Percentiles rank a stretch among this genome's conserved stretches.
Evolutionary conservation across 1,140 invertebrate species (phyloP).

Genomic region (Ectropis grisescens): DNA sequence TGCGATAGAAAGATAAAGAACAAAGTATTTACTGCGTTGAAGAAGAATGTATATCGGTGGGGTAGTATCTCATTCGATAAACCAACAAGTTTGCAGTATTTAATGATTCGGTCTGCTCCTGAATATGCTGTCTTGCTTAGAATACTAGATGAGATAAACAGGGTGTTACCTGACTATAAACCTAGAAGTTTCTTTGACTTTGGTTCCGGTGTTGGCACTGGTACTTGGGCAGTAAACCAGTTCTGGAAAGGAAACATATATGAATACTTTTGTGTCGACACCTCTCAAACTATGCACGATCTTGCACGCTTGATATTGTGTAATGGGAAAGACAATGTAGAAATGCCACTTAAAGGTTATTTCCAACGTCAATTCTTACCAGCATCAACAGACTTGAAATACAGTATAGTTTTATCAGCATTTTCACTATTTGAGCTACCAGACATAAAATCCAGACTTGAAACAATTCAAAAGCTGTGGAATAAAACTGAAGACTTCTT

Average conservation of each 20-base stretch:
- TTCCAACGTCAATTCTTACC: slow-evolving; percentile 88
- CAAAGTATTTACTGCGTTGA: slow-evolving; percentile 63
- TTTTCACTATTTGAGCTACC: slow-evolving; percentile 87
- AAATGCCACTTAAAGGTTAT: slow-evolving; percentile 71
- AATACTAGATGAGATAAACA: slow-evolving; percentile 82
- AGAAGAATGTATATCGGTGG: slow-evolving; percentile 78
- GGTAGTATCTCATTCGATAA: slow-evolving; percentile 77
- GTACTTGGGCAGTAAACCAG: slow-evolving; percentile 82
- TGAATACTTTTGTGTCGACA: slow-evolving; percentile 89
- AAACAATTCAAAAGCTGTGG: slow-evolving; percentile 86
- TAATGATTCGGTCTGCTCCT: slow-evolving; percentile 75
- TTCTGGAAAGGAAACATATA: slow-evolving; percentile 79
- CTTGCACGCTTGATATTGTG: slow-evolving; percentile 79
- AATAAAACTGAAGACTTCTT: slow-evolving; percentile 86
- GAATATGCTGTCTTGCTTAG: slow-evolving; percentile 82
- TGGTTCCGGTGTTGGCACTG: slow-evolving; percentile 90
- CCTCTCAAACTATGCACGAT: slow-evolving; percentile 84
- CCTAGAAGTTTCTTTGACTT: slow-evolving; percentile 89
- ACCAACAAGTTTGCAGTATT: slow-evolving; percentile 76
- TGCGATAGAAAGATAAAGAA: slow-evolving; percentile 50
- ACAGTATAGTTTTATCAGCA: slow-evolving; percentile 86
- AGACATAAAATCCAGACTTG: slow-evolving; percentile 74
- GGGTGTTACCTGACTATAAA: slow-evolving; percentile 75
- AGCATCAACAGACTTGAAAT: slow-evolving; percentile 68
- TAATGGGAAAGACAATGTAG: slow-evolving; percentile 73